Evolutionary conservation across 2,888 invertebrate genomes (phyloP), one percentile per base, ranked within the genome.

Genomic region (Busseola fusca): DNA sequence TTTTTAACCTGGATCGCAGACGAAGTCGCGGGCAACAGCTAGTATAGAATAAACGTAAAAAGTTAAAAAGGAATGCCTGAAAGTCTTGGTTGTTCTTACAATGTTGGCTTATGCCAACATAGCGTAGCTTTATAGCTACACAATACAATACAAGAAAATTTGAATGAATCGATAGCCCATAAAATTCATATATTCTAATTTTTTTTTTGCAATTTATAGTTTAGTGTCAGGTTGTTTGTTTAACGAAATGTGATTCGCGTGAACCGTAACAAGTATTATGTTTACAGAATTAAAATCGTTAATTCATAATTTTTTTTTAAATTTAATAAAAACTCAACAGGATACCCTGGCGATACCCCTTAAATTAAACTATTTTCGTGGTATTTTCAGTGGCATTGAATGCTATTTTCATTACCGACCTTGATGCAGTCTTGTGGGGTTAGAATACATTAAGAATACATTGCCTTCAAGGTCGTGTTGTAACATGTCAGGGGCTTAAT

Each of bases 391-490:
- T 45, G 57, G 50, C n/a, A 21, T 50, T 72, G 30, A 25, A 37
- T n/a, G n/a, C 37, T 62, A 65, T n/a, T 56, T 72, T n/a, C n/a
- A 56, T 10, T 58, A 54, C 37, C 50, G 58, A 45, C 64, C 79
- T 75, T 74, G 50, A 34, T 56, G 50, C 72, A 65, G n/a, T 59
- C 12, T 42, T 64, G 12, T 58, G 57, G 37, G 70, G 57, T 45
- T 58, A 25, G 16, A 68, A 70, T 54, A 62, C 56, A 78, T 70
- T 68, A 30, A 18, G 9, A 72, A 75, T 64, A 71, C 52, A 75
- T 72, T 37, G 48, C 45, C 60, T 63, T 40, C 64, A 68, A 21
- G 58, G 64, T 56, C 59, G 18, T 34, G 54, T 58, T 25, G 25
- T 42, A 65, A 56, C 65, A 78, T 65, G 52, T 73, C 73, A 52